These are phyloP conservation scores for Acipenser oxyrinchus DNA, from an alignment of 2,797 vertebrate genomes.

Conservation along the genomic window DNA sequence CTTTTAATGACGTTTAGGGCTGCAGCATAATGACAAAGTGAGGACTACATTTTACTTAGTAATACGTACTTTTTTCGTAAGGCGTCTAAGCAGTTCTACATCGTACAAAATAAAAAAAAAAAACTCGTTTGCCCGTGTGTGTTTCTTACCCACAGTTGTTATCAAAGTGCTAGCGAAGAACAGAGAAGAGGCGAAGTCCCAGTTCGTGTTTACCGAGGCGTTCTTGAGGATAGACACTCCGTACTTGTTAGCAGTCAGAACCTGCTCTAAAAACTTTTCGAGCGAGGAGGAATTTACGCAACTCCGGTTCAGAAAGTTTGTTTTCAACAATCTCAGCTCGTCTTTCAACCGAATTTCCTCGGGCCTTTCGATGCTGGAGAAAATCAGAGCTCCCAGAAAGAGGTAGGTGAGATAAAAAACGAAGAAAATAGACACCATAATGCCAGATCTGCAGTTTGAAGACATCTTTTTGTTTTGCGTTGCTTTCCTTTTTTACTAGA, in stretches of 20 bases:
- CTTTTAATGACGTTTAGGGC: too few relatives aligned
- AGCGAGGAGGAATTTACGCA: conserved; percentile 62
- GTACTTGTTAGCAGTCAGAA: conserved; percentile 68
- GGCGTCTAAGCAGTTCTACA: too few relatives aligned
- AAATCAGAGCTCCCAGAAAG: conserved; percentile 70
- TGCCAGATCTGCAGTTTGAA: conserved; percentile 47
- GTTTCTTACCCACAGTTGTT: conserved; percentile 78
- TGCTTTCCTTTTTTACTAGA: too few relatives aligned
- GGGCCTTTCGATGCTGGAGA: conserved; percentile 76
- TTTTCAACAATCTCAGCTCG: conserved; percentile 59
- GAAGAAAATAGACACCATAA: conserved; percentile 57
- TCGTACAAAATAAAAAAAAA: too few relatives aligned
- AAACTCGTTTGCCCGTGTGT: too few relatives aligned
- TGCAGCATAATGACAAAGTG: too few relatives aligned
- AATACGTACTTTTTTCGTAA: too few relatives aligned
- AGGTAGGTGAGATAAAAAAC: conserved; percentile 67
- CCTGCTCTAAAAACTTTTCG: conserved; percentile 59
- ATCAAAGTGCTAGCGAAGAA: conserved; percentile 86
- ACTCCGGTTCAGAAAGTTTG: conserved; percentile 62
- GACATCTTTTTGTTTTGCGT: conserved; percentile 36
- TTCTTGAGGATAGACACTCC: conserved; percentile 64
- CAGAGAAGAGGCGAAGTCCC: conserved; percentile 79
- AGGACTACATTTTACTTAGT: too few relatives aligned
- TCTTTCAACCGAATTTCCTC: conserved; percentile 60
- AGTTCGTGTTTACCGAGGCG: conserved; percentile 52